A percentile compares a stretch with the other conserved stretches of the same genome.
Conservation (phyloP, 2,113 vertebrate genomes). For the Puma concolor region DNA sequence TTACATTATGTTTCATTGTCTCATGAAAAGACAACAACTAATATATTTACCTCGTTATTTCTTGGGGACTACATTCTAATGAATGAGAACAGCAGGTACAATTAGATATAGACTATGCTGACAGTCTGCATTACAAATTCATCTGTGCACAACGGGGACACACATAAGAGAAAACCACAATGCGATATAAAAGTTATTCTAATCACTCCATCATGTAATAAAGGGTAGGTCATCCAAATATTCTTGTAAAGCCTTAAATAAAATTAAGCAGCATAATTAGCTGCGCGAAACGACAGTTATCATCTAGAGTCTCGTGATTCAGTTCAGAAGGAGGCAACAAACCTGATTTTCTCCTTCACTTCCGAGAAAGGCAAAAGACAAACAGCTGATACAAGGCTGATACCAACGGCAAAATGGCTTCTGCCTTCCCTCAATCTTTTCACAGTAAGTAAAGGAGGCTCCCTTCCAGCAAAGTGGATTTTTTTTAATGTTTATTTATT, state of each 20-base stretch:
- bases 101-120: constrained; percentile 23
- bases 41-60: constrained; percentile 61
- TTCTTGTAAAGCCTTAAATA: constrained; percentile 74
- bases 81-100: constrained; percentile 70
- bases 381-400: background rate
- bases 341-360: background rate
- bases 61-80: constrained; percentile 13
- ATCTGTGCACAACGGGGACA: constrained; percentile 49
- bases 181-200: constrained; percentile 33
- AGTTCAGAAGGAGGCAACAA: background rate
- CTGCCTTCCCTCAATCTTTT: background rate
- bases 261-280: constrained; percentile 69
- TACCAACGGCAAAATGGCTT: background rate
- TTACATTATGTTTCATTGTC: constrained; percentile 65
- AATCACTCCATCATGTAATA: constrained; percentile 54
- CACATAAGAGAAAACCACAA: constrained; percentile 12
- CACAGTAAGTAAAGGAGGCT: background rate
- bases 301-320: constrained; percentile 57
- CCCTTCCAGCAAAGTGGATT: background rate
- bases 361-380: background rate
- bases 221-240: constrained; percentile 67
- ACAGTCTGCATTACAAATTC: background rate
- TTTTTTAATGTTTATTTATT: no score
- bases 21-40: constrained; percentile 67
- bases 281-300: constrained; percentile 1